Evolutionary conservation across 2,888 invertebrate genomes (phyloP).

Genomic region (Caradrina clavipalpis): DNA sequence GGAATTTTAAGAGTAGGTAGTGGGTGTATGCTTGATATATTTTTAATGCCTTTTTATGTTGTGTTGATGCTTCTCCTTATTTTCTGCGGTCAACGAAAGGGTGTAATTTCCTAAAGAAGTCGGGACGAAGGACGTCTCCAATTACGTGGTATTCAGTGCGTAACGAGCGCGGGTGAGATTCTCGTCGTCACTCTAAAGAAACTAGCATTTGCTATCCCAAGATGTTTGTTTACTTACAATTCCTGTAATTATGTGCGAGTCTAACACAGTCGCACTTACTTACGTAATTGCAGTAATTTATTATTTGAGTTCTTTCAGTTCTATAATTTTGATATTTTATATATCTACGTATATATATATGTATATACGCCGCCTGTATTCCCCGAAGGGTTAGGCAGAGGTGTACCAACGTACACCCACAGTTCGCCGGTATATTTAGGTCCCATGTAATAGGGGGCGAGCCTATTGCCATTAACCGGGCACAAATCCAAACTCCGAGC

Average conservation of each 20-base stretch:
- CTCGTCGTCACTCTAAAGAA: constrained; percentile 67
- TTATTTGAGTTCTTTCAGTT: constrained; percentile 4
- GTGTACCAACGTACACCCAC: no score
- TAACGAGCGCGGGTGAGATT: constrained; percentile 77
- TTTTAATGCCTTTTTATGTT: constrained; percentile 34
- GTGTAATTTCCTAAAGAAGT: constrained; percentile 75
- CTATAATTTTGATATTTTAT: background rate
- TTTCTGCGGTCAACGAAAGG: constrained; percentile 72
- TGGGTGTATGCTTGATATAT: constrained; percentile 29
- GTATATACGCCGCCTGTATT: no score
- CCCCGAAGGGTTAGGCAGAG: no score
- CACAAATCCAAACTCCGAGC: no score
- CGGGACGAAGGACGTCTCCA: constrained; percentile 73
- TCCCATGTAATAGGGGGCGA: no score
- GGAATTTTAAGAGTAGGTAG: constrained; percentile 49
- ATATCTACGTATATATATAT: no score
- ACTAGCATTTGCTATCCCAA: constrained; percentile 54
- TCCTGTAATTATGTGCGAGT: constrained; percentile 17
- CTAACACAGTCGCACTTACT: background rate
- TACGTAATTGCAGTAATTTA: constrained; percentile 1
- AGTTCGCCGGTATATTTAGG: no score
- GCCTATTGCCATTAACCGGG: no score
- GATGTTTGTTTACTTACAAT: constrained; percentile 38
- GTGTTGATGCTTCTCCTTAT: constrained; percentile 53
- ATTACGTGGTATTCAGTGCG: constrained; percentile 80